These are phyloP conservation scores for Perizoma affinitatum DNA, from an alignment of 2,888 invertebrate genomes.

Conservation along the genomic window DNA sequence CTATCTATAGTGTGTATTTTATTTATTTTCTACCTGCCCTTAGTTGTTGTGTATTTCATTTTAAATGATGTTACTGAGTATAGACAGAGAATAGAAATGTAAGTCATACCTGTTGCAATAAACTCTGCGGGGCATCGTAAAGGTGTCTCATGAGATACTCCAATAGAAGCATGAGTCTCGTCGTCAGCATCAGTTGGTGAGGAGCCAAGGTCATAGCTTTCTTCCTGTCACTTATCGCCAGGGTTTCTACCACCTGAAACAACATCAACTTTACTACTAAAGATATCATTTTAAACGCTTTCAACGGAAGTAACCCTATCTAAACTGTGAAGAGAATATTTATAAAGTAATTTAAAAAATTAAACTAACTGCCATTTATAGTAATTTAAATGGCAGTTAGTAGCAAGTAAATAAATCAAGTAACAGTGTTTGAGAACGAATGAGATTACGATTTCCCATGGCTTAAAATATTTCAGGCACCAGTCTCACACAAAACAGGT, in stretches of 20 bases:
- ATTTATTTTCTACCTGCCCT: no score
- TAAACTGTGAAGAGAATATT: no score
- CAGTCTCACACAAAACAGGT: no score
- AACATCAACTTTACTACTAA: neutral
- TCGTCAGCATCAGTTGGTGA: constrained; percentile 91
- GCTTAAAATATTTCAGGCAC: no score
- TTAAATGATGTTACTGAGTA: neutral
- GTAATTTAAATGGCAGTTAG: no score
- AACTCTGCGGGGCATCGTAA: constrained; percentile 94
- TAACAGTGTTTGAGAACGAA: no score
- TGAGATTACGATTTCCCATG: no score
- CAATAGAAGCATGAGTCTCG: constrained; percentile 92
- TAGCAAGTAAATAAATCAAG: no score
- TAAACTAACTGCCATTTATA: no score
- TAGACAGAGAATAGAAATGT: constrained; percentile 4
- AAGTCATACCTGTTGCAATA: constrained; percentile 90
- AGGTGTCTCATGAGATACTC: constrained; percentile 98
- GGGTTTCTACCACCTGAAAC: constrained; percentile 72
- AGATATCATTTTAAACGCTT: neutral
- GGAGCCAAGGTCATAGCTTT: constrained; percentile 66
- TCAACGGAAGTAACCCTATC: neutral
- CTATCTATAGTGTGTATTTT: no score
- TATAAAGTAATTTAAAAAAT: no score
- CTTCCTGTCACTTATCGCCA: constrained; percentile 71
- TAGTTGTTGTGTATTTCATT: no score